Conservation (phyloP, 2,888 invertebrate genomes). For the Agapostemon virescens region DNA sequence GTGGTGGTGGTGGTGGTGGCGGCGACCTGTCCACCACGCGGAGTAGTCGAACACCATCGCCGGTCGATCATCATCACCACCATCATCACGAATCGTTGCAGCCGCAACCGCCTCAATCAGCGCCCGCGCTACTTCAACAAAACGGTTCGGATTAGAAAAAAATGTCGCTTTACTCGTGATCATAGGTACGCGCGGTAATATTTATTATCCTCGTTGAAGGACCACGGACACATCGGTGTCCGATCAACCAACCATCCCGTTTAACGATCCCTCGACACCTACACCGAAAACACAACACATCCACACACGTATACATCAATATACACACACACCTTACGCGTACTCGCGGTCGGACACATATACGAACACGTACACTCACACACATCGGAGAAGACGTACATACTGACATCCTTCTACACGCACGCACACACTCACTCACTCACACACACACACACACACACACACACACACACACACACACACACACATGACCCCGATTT, state of each 20-base stretch:
- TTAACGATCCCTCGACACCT: conserved; percentile 34
- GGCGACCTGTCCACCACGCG: conserved; percentile 57
- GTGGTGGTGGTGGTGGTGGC: conserved; percentile 81
- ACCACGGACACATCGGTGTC: conserved; percentile 44
- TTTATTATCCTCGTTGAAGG: conserved; percentile 49
- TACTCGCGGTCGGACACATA: neutral
- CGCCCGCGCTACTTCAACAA: conserved; percentile 87
- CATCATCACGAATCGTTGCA: conserved; percentile 75
- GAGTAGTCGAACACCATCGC: conserved; percentile 74
- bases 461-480: neutral
- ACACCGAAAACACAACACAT: conserved; percentile 16
- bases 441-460: conserved; percentile 16
- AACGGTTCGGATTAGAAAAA: conserved; percentile 88
- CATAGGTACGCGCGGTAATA: conserved; percentile 43
- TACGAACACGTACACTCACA: too few relatives aligned
- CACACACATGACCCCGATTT: conserved; percentile 32
- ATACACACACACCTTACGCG: conserved; percentile 8
- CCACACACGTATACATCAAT: too few relatives aligned
- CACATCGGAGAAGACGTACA: too few relatives aligned
- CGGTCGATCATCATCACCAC: conserved; percentile 64
- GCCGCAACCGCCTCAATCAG: conserved; percentile 83
- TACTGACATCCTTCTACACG: too few relatives aligned
- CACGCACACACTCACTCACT: conserved; percentile 2
- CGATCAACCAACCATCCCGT: conserved; percentile 37
- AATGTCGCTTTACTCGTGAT: conserved; percentile 46